Conservation (phyloP, 2,113 vertebrate genomes). For the Ceyx margarethae region DNA sequence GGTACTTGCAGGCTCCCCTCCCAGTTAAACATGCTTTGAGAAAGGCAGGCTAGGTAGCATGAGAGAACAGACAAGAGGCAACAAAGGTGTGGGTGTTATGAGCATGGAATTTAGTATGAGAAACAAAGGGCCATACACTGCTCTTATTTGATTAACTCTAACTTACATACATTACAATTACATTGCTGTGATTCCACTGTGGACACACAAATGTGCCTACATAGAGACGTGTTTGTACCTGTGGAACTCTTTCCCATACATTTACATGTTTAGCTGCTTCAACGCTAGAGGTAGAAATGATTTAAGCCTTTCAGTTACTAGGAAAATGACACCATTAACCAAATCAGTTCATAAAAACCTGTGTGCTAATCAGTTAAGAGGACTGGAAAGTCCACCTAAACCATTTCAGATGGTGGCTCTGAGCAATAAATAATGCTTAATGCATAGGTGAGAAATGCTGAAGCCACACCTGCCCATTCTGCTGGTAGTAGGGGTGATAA, state of each 20-base stretch:
- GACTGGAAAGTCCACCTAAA: constrained; percentile 57
- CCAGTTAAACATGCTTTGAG: background rate
- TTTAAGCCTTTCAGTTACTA: constrained; percentile 6
- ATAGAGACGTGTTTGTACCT: background rate
- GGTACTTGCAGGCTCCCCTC: background rate
- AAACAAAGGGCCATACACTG: rapidly evolving
- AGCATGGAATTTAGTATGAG: background rate
- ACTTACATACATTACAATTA: background rate
- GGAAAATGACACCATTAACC: constrained; percentile 40
- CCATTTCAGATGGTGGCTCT: constrained; percentile 30
- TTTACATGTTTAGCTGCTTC: constrained; percentile 30
- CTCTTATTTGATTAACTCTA: background rate
- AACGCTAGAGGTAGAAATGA: background rate
- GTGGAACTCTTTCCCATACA: background rate
- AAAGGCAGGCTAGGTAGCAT: background rate
- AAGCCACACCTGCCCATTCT: constrained; percentile 32
- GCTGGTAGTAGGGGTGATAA: constrained; percentile 18
- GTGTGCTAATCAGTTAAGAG: background rate
- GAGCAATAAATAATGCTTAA: constrained; percentile 29
- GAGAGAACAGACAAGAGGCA: background rate
- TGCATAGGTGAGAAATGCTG: background rate
- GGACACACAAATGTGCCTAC: background rate
- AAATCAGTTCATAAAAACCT: constrained; percentile 30
- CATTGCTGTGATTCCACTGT: background rate
- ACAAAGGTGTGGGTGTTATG: background rate